These are phyloP conservation scores for Montipora sp. DNA, from an alignment of 64 coral and sea anemone species.

Conservation along the genomic window DNA sequence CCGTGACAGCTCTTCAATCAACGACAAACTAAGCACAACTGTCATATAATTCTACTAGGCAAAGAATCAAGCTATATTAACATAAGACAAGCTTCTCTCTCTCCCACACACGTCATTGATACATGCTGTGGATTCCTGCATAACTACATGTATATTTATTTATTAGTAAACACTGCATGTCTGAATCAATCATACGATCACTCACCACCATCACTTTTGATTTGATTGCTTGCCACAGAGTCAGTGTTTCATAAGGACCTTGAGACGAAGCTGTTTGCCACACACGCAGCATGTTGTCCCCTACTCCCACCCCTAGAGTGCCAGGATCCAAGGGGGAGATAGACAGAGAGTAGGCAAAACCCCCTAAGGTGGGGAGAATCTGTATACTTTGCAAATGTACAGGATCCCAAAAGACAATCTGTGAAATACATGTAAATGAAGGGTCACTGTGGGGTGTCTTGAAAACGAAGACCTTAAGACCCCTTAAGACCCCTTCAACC, in stretches of 20 bases:
- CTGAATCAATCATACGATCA: neutral
- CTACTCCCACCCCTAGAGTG: constrained; percentile 84
- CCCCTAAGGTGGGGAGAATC: constrained; percentile 85
- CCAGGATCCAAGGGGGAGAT: constrained; percentile 91
- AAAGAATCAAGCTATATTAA: no score
- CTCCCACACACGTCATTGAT: no score
- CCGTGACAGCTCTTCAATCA: no score
- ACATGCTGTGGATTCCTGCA: no score
- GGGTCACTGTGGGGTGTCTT: no score
- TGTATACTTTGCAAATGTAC: constrained; percentile 28
- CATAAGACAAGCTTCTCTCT: no score
- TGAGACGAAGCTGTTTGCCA: constrained; percentile 68
- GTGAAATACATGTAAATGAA: neutral
- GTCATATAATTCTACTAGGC: no score
- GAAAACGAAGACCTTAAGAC: no score
- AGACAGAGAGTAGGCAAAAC: constrained; percentile 84
- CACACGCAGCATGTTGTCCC: constrained; percentile 94
- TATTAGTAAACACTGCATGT: no score
- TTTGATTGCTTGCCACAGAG: constrained; percentile 95
- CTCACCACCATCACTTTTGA: constrained; percentile 95
- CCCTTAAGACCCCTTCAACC: no score
- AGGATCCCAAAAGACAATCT: constrained; percentile 94
- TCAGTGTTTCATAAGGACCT: constrained; percentile 65
- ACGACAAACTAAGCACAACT: no score
- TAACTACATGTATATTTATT: no score